Evolutionary conservation across 2,113 vertebrate genomes (phyloP).

Genomic region (Marcusenius ussheri): DNA sequence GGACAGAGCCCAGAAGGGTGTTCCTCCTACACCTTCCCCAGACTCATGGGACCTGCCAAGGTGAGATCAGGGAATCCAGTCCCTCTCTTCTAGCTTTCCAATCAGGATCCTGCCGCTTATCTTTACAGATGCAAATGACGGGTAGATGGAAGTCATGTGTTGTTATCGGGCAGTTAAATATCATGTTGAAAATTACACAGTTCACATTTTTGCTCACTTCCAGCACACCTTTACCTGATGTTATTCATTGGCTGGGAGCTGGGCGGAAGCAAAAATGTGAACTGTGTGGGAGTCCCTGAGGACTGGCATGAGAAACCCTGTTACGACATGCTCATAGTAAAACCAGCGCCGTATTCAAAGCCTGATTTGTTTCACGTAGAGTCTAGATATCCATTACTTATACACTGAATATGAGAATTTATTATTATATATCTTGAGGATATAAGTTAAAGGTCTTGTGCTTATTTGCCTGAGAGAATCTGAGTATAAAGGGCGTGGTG

Average conservation of each 20-base stretch:
- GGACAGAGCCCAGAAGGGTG: slow-evolving; percentile 76
- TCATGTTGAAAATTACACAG: not conserved
- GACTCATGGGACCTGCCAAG: slow-evolving; percentile 76
- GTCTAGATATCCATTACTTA: not conserved
- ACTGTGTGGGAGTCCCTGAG: not conserved
- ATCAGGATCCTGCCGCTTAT: not conserved
- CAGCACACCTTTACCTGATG: not conserved
- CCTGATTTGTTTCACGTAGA: not conserved
- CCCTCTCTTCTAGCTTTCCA: not conserved
- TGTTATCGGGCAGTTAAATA: not conserved
- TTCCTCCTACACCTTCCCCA: slow-evolving; percentile 76
- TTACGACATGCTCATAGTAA: not conserved
- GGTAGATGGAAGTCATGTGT: not conserved
- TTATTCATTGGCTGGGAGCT: not conserved
- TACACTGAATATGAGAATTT: not conserved
- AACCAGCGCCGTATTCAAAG: not conserved
- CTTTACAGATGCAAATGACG: not conserved
- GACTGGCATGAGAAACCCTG: not conserved
- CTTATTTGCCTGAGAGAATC: not conserved
- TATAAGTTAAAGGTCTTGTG: not conserved
- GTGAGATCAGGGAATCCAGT: slow-evolving; percentile 42
- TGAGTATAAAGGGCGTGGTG: not conserved
- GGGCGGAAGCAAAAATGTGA: not conserved
- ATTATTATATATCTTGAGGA: not conserved
- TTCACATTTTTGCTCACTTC: not conserved